Evolutionary conservation across 1,140 invertebrate genomes (phyloP), one percentile per base, ranked within the genome.

Genomic region (Drosophila carrolli): DNA sequence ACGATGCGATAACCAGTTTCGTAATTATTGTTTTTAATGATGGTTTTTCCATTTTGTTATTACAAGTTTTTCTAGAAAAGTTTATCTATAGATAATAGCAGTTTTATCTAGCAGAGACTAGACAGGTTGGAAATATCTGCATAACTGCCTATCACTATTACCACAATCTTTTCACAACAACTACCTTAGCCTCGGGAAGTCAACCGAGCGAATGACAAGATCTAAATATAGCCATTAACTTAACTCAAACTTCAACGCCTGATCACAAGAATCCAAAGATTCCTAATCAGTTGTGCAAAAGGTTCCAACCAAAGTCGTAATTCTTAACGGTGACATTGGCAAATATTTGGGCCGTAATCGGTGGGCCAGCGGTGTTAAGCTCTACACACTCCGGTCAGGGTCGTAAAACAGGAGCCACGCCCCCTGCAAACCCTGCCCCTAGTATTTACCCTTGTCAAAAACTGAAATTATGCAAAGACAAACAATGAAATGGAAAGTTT

Each of bases 401-500:
- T 75, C 47, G 35, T 75, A 75, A 38, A 75, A 55, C 9, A 9
- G 9, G 11, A 23, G 51, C 37, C 46, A 29, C 43, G 65, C 14
- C 46, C 23, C 32, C 44, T n/a, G 37, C 29, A 32, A 23, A 11
- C 35, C n/a, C 2, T n/a, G 5, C 14, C 14, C 13, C 19, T 4
- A 16, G 9, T 67, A 43, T 62, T 67, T 67, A 40, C 38, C 16
- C 2, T 9, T 40, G 46, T 47, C 53, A 46, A 57, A 57, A 58
- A 47, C 16, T 11, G 4, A 41, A 54, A 50, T 53, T 51, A 63
- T 27, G 38, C 32, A 50, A 40, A 55, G 19, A 35, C 29, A 73
- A 74, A 74, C 58, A 75, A n/a, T 19, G 50, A 63, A 74, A 63
- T 63, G 70, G 70, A 75, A 75, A 75, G 70, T 75, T 75, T 50